phyloP scores from a whole-genome alignment of 2,888 invertebrate genomes.

The Cecidostiba fungosa region DNA sequence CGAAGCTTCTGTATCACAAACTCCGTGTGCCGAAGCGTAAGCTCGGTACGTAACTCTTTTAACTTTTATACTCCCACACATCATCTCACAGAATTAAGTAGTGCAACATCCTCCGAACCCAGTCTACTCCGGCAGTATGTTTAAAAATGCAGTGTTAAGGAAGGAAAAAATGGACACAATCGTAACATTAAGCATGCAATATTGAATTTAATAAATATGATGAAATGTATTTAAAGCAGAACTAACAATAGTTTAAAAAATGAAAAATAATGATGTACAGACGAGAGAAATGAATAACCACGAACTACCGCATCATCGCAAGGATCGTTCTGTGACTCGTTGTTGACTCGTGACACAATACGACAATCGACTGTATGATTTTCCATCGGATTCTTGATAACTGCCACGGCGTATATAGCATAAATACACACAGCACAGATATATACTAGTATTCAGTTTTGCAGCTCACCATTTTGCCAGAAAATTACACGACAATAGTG shows the following conservation, averaged over 20 bases:
- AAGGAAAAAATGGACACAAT: constrained; percentile 54
- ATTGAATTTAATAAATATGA: constrained; percentile 58
- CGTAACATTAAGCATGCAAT: constrained; percentile 62
- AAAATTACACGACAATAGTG: constrained; percentile 58
- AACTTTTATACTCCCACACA: constrained; percentile 52
- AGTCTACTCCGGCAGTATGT: constrained; percentile 66
- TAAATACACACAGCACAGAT: neutral
- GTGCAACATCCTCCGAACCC: constrained; percentile 60
- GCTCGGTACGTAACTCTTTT: constrained; percentile 47
- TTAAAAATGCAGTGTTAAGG: constrained; percentile 55
- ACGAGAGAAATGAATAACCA: constrained; percentile 60
- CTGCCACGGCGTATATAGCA: constrained; percentile 54
- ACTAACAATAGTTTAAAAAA: constrained; percentile 59
- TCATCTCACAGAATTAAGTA: constrained; percentile 59
- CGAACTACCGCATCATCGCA: constrained; percentile 62
- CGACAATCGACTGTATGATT: constrained; percentile 64
- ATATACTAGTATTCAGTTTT: constrained; percentile 60
- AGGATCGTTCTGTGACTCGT: constrained; percentile 65
- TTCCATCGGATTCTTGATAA: constrained; percentile 62
- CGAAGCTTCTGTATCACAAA: constrained; percentile 58
- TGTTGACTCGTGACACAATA: constrained; percentile 65
- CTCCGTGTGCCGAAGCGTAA: constrained; percentile 39
- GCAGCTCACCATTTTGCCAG: constrained; percentile 49
- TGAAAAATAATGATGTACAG: constrained; percentile 57
- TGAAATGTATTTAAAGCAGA: constrained; percentile 58